Conservation (phyloP, 2,113 vertebrate genomes). For the Anoura caudifer region DNA sequence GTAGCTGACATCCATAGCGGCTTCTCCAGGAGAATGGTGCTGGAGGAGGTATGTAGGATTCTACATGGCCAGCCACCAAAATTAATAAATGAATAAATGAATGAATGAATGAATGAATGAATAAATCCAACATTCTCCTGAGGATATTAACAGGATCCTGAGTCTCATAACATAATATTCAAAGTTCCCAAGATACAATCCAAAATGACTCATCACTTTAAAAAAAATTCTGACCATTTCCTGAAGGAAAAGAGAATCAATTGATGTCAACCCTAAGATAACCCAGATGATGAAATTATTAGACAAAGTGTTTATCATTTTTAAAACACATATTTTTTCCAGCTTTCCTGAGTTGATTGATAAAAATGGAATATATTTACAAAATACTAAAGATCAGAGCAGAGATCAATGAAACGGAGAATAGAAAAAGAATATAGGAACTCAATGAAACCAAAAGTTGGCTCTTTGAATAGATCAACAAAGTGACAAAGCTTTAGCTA, state of each 20-base stretch:
- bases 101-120: no score
- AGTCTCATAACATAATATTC: neutral
- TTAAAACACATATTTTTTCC: neutral
- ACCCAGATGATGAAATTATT: neutral
- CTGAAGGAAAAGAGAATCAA: neutral
- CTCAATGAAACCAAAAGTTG: no score
- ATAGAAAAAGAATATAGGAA: no score
- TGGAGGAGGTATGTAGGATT: conserved; percentile 46
- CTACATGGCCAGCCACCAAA: conserved; percentile 52
- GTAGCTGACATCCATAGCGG: conserved; percentile 42
- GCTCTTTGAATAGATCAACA: no score
- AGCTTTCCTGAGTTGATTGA: neutral
- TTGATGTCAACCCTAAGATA: neutral
- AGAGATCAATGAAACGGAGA: no score
- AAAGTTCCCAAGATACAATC: neutral
- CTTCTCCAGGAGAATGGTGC: conserved; percentile 58
- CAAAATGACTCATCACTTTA: neutral
- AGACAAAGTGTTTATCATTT: neutral
- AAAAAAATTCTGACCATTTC: neutral
- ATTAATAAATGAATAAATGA: no score
- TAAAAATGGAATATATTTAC: neutral
- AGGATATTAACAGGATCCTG: neutral
- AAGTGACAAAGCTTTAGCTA: neutral
- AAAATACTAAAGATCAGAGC: no score
- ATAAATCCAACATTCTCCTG: neutral